Conservation (phyloP, 2,888 invertebrate species). For the Limnephilus lunatus region DNA sequence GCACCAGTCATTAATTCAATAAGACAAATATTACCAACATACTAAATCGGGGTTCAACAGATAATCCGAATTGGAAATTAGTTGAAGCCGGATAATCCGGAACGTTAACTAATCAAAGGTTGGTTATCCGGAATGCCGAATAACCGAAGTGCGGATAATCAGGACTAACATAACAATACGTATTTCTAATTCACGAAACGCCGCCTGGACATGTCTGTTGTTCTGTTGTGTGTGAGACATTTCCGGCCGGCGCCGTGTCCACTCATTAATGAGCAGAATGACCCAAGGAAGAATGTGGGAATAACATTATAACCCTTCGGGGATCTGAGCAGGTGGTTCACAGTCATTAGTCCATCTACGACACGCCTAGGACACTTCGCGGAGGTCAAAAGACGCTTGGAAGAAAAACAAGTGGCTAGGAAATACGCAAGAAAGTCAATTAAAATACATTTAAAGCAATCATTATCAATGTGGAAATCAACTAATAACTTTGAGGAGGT, state of each 20-base stretch:
- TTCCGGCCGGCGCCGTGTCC: neutral
- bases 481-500: too few relatives aligned
- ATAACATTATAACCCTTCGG: neutral
- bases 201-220: neutral
- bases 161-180: neutral
- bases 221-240: neutral
- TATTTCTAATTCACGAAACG: conserved; percentile 2
- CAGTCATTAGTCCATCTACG: neutral
- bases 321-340: neutral
- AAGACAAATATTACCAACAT: too few relatives aligned
- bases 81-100: neutral
- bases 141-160: neutral
- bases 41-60: too few relatives aligned
- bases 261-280: conserved; percentile 13
- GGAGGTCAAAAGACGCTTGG: neutral
- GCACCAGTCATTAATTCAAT: too few relatives aligned
- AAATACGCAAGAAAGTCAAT: too few relatives aligned
- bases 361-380: neutral
- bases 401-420: too few relatives aligned
- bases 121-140: neutral
- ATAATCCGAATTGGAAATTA: too few relatives aligned
- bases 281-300: conserved; percentile 17
- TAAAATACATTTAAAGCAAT: too few relatives aligned
- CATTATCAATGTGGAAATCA: too few relatives aligned
- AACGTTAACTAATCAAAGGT: neutral